Conservation (phyloP, 2,113 vertebrate genomes). For the Rana temporaria region DNA sequence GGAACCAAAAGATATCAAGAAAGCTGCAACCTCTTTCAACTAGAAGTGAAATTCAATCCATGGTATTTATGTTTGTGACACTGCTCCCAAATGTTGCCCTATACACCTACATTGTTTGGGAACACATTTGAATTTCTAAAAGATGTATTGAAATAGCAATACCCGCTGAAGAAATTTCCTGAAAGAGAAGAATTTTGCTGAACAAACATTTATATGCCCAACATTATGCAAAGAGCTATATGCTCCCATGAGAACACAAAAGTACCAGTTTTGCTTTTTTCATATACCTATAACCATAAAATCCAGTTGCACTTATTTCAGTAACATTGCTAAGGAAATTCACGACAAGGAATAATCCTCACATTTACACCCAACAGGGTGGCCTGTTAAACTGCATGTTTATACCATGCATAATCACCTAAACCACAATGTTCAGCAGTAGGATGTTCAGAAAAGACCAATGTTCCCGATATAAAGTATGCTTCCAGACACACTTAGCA, state of each 20-base stretch:
- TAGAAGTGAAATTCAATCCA: background rate
- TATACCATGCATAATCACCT: slow-evolving; percentile 27
- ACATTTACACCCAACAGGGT: slow-evolving; percentile 18
- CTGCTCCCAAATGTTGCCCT: background rate
- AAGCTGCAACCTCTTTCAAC: slow-evolving; percentile 1
- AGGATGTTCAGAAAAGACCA: background rate
- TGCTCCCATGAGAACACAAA: slow-evolving; percentile 34
- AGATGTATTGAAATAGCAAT: slow-evolving; percentile 11
- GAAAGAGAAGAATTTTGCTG: slow-evolving; percentile 38
- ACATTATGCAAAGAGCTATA: slow-evolving; percentile 33
- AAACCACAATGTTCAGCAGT: background rate
- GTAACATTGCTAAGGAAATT: background rate
- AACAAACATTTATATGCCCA: slow-evolving; percentile 42
- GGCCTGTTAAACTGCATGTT: slow-evolving; percentile 18
- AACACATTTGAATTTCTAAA: slow-evolving; percentile 40
- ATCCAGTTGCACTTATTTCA: slow-evolving; percentile 1
- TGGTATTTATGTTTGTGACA: background rate
- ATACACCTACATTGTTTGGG: background rate
- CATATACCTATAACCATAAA: slow-evolving; percentile 39
- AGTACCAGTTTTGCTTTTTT: slow-evolving; percentile 23
- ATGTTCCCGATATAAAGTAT: background rate
- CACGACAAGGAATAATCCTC: slow-evolving; percentile 28
- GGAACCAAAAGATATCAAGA: background rate
- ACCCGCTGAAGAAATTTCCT: slow-evolving; percentile 1
- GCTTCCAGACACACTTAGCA: background rate